phyloP scores from a whole-genome alignment of 2,113 vertebrate species.

The Dunckerocampus dactyliophorus region DNA sequence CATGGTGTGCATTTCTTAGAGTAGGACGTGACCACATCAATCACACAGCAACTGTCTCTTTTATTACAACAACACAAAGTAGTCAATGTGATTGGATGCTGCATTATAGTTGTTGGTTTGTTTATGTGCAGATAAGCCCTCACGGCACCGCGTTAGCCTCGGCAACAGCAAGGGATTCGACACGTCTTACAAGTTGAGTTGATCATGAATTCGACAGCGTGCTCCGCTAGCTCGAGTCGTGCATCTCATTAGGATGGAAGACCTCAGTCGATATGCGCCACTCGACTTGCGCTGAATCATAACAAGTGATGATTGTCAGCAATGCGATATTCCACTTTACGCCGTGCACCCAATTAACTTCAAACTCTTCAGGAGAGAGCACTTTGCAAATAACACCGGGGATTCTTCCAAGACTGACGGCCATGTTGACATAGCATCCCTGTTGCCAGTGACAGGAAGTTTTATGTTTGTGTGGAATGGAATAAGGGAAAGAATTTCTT shows the following conservation, averaged over 20 bases:
- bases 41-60: constrained; percentile 27
- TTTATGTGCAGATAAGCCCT: background rate
- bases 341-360: constrained; percentile 55
- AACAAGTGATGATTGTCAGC: constrained; percentile 50
- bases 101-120: constrained; percentile 23
- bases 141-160: background rate
- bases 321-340: constrained; percentile 41
- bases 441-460: background rate
- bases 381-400: constrained; percentile 22
- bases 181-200: background rate
- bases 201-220: constrained; percentile 24
- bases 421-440: background rate
- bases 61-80: constrained; percentile 13
- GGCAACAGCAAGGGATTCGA: background rate
- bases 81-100: constrained; percentile 7
- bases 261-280: constrained; percentile 34
- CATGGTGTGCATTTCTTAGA: constrained; percentile 30
- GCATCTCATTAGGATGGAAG: constrained; percentile 56
- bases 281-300: constrained; percentile 49
- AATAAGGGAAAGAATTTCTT: too few species aligned
- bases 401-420: background rate
- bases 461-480: too few species aligned
- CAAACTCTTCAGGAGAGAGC: constrained; percentile 41
- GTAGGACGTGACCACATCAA: constrained; percentile 44
- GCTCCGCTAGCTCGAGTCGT: background rate